These are phyloP conservation scores for Actias luna DNA, from an alignment of 2,888 invertebrate species.

Conservation along the genomic window DNA sequence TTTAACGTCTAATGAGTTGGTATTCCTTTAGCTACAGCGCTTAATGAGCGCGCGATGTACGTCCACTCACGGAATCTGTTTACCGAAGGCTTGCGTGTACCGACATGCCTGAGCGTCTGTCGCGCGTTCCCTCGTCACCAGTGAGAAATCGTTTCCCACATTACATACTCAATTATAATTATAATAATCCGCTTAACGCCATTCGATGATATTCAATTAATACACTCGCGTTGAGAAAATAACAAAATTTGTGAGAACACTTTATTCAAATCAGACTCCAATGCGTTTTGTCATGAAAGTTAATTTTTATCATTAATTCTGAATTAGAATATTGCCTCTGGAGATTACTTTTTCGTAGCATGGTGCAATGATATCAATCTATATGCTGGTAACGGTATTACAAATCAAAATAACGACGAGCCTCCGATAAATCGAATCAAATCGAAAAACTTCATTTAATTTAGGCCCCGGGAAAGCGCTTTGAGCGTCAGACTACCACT, in stretches of 20 bases:
- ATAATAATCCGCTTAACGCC: slow-evolving; percentile 1
- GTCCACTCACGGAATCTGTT: slow-evolving; percentile 2
- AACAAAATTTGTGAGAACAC: not conserved
- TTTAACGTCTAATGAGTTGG: slow-evolving; percentile 10
- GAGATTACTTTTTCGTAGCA: no score
- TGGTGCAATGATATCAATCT: no score
- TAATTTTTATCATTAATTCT: not conserved
- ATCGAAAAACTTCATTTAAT: no score
- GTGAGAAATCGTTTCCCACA: not conserved
- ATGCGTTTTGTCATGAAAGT: not conserved
- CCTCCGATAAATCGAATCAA: no score
- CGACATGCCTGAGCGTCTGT: not conserved
- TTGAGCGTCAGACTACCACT: no score
- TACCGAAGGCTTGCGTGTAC: slow-evolving; percentile 1
- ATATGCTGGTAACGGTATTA: no score
- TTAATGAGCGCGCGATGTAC: not conserved
- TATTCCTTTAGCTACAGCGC: not conserved
- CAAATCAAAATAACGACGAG: no score
- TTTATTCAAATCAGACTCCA: not conserved
- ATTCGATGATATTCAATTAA: not conserved
- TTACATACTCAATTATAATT: not conserved
- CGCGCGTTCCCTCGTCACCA: not conserved
- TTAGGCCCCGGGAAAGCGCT: no score
- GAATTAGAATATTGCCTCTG: not conserved
- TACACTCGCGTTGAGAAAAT: not conserved